Conservation (phyloP, 2,797 vertebrate species). For the Gallinago nigripennis region DNA sequence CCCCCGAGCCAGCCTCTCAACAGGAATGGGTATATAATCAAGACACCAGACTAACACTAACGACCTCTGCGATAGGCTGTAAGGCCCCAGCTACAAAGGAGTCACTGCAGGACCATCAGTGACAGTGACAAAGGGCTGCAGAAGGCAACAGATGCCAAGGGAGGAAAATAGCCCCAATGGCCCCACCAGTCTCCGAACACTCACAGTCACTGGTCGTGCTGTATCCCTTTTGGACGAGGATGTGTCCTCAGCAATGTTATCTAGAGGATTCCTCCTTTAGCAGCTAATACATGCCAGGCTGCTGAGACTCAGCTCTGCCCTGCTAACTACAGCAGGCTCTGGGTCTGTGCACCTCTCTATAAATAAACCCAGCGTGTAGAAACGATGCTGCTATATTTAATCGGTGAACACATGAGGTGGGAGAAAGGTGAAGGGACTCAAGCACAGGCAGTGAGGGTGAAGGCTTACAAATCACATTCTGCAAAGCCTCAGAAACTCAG, state of each 20-base stretch:
- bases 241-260: neutral
- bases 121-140: neutral
- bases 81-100: neutral
- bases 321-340: neutral
- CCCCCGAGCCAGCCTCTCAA: neutral
- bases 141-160: neutral
- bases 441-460: neutral
- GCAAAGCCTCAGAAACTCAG: neutral
- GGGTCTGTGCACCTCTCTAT: slow-evolving; percentile 12
- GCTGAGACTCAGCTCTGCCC: neutral
- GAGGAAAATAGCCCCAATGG: neutral
- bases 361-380: slow-evolving; percentile 13
- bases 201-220: neutral
- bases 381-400: slow-evolving; percentile 52
- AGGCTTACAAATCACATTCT: neutral
- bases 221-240: neutral
- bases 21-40: fast-evolving
- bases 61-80: neutral
- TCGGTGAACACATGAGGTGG: neutral
- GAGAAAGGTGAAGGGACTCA: neutral
- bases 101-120: neutral
- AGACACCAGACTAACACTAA: neutral
- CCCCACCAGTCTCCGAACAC: neutral
- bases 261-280: neutral
- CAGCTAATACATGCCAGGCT: neutral